Evolutionary conservation across 2,888 invertebrate species (phyloP).

Genomic region (Orchesella flavescens): DNA sequence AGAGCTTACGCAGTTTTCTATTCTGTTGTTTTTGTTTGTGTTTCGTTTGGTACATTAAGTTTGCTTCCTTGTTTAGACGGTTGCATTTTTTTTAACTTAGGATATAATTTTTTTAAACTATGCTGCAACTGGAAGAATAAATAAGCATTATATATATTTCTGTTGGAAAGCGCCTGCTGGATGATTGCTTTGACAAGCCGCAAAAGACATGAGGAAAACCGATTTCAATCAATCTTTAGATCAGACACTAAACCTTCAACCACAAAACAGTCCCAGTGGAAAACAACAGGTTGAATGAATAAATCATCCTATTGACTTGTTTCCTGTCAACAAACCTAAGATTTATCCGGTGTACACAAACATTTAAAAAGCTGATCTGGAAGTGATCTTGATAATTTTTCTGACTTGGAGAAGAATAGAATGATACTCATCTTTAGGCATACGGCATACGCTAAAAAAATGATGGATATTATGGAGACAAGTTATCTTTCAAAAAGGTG

Average conservation of each 20-base stretch:
- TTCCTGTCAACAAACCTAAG: constrained; percentile 10
- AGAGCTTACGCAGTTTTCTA: constrained; percentile 21
- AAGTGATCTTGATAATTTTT: no score
- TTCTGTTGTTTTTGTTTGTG: constrained; percentile 13
- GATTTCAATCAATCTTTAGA: constrained; percentile 22
- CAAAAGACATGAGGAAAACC: background rate
- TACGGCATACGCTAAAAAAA: no score
- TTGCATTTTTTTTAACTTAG: background rate
- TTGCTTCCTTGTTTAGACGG: constrained; percentile 37
- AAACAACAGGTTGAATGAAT: constrained; percentile 20
- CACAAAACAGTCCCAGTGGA: background rate
- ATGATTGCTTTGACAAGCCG: constrained; percentile 31
- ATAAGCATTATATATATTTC: no score
- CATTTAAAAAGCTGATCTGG: no score
- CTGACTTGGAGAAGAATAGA: no score
- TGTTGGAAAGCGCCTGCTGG: constrained; percentile 13
- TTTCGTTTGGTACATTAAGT: background rate
- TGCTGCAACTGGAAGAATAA: no score
- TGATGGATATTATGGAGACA: no score
- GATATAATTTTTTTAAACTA: constrained; percentile 1
- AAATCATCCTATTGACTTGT: constrained; percentile 34
- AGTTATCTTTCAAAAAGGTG: no score
- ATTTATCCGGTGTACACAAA: no score
- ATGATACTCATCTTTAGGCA: no score
- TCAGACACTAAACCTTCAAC: no score